These are phyloP conservation scores for Pluvianellus socialis DNA, from an alignment of 2,113 vertebrate species.

Conservation along the genomic window DNA sequence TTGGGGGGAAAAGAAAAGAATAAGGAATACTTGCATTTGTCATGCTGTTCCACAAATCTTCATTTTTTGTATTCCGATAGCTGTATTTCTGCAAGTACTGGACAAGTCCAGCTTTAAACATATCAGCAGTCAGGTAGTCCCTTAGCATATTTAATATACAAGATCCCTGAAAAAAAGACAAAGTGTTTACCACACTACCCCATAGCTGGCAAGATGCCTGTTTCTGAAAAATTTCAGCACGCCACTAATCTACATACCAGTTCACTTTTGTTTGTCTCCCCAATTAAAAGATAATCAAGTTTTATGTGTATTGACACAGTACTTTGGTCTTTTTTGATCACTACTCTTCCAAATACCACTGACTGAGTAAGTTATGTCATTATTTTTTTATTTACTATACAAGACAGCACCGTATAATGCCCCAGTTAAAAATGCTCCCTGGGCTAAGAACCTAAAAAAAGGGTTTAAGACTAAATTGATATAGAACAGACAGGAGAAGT, in stretches of 20 bases:
- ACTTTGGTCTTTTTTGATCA: neutral
- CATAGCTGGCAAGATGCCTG: neutral
- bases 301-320: neutral
- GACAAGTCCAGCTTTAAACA: conserved; percentile 85
- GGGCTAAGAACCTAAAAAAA: neutral
- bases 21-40: conserved; percentile 76
- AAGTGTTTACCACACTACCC: neutral
- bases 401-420: neutral
- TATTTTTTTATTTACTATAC: neutral
- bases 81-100: conserved; percentile 85
- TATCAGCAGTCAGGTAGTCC: conserved; percentile 83
- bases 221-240: neutral
- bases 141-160: conserved; percentile 91
- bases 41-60: conserved; percentile 88
- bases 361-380: neutral
- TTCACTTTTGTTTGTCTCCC: neutral
- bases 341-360: neutral
- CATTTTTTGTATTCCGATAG: conserved; percentile 87
- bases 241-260: no score
- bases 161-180: conserved; percentile 79
- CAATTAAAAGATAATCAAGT: neutral
- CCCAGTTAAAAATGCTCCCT: neutral
- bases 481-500: neutral
- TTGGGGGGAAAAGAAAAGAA: neutral
- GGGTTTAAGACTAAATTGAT: neutral